Percentiles rank a stretch among this genome's conserved stretches.
Evolutionary conservation across 2,797 vertebrate genomes (phyloP).

Genomic region (Amphiprion clarkii): DNA sequence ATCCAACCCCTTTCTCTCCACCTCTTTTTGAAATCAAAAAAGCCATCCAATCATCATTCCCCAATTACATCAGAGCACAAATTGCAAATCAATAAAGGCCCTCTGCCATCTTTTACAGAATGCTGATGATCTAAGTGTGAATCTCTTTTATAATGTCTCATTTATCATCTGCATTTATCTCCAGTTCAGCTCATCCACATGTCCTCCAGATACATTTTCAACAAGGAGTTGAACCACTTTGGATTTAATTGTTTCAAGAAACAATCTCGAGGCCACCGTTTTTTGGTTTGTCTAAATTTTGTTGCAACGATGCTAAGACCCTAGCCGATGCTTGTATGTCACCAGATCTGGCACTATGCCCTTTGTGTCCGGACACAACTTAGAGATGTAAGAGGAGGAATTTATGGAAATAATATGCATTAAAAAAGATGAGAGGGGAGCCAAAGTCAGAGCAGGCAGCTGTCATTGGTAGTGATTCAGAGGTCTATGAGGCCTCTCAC

Average conservation of each 20-base stretch:
- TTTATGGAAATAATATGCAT: conserved; percentile 85
- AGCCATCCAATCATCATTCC: conserved; percentile 27
- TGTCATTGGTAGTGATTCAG: conserved; percentile 82
- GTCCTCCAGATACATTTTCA: conserved; percentile 4
- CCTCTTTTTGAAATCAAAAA: conserved; percentile 32
- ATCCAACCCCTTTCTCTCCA: neutral
- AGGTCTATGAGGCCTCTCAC: conserved; percentile 81
- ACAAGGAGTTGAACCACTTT: neutral
- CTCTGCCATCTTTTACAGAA: conserved; percentile 31
- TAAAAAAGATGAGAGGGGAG: conserved; percentile 76
- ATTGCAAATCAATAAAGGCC: conserved; percentile 46
- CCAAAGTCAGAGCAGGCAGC: conserved; percentile 75
- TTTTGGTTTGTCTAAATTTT: conserved; percentile 7
- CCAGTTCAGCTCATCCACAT: conserved; percentile 2
- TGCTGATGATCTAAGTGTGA: conserved; percentile 37
- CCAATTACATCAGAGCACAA: conserved; percentile 40
- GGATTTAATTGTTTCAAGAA: conserved; percentile 3
- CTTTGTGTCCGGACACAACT: conserved; percentile 48
- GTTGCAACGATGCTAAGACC: conserved; percentile 12
- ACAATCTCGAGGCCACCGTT: conserved; percentile 4
- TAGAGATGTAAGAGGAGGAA: conserved; percentile 59
- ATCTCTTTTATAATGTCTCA: conserved; percentile 19
- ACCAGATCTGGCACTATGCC: conserved; percentile 27
- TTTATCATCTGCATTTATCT: conserved; percentile 40
- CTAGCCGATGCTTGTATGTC: conserved; percentile 16